Evolutionary conservation across 2,113 vertebrate species (phyloP).

Genomic region (Petromus typicus): DNA sequence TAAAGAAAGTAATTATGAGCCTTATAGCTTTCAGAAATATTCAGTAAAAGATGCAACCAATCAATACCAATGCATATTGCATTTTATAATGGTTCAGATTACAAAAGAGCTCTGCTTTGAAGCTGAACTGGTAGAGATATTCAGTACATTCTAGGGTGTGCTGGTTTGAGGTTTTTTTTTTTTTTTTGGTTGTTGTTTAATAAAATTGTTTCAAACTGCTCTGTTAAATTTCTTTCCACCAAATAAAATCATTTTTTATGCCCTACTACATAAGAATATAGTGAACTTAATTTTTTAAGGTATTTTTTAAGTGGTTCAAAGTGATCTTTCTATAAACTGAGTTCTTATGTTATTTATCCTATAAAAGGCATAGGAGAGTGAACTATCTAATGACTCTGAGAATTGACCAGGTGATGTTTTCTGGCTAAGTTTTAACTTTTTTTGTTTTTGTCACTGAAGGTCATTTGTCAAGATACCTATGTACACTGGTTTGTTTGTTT

Average conservation of each 20-base stretch:
- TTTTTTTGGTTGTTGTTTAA: neutral
- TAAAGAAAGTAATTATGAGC: neutral
- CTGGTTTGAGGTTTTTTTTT: neutral
- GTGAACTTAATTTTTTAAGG: neutral
- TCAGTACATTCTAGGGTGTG: neutral
- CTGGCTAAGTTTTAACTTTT: neutral
- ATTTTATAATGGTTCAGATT: constrained; percentile 16
- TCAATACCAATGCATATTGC: neutral
- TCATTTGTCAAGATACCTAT: neutral
- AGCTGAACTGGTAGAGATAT: neutral
- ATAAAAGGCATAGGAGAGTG: neutral
- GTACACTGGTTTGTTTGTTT: neutral
- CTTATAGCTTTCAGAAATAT: neutral
- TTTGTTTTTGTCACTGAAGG: constrained; percentile 5
- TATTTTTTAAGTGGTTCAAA: neutral
- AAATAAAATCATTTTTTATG: constrained; percentile 28
- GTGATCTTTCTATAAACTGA: constrained; percentile 30
- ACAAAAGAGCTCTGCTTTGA: constrained; percentile 31
- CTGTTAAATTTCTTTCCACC: constrained; percentile 10
- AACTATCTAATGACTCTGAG: neutral
- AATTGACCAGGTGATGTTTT: constrained; percentile 11
- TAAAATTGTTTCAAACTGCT: neutral
- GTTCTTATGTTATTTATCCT: neutral
- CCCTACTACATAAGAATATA: neutral
- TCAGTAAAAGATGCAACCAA: neutral